These are phyloP conservation scores for Chaunax sp. DNA, from an alignment of 2,797 vertebrate genomes.

Conservation along the genomic window DNA sequence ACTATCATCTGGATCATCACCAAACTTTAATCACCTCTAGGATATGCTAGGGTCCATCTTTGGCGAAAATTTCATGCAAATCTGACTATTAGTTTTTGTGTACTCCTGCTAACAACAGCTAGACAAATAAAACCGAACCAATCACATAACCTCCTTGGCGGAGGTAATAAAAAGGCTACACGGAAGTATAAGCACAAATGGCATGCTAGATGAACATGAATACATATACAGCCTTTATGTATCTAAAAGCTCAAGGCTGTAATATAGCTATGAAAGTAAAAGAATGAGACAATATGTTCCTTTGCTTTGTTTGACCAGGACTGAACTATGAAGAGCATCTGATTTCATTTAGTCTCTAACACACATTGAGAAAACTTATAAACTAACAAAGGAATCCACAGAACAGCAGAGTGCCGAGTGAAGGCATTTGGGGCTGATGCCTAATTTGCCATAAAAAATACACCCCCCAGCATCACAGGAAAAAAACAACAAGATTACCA, in stretches of 20 bases:
- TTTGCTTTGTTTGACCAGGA: background rate
- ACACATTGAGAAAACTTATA: slow-evolving; percentile 3
- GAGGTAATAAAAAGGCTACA: background rate
- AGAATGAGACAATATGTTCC: background rate
- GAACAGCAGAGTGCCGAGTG: background rate
- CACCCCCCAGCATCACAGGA: background rate
- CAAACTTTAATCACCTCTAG: no score
- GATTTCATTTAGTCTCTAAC: background rate
- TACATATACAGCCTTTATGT: slow-evolving; percentile 8
- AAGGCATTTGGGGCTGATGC: slow-evolving; percentile 24
- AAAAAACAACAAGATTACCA: no score
- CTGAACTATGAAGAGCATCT: background rate
- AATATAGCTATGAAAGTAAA: no score
- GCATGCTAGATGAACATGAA: background rate
- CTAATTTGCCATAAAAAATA: slow-evolving; percentile 26
- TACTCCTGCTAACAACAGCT: no score
- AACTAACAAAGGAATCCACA: background rate
- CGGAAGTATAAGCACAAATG: background rate
- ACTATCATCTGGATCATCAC: no score
- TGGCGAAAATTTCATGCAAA: no score
- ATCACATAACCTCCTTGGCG: no score
- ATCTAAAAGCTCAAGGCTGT: background rate
- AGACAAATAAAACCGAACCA: no score
- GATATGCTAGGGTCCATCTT: no score
- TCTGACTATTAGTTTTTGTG: no score